phyloP scores from a whole-genome alignment of 1,140 invertebrate genomes.

The Sycobia sp. region DNA sequence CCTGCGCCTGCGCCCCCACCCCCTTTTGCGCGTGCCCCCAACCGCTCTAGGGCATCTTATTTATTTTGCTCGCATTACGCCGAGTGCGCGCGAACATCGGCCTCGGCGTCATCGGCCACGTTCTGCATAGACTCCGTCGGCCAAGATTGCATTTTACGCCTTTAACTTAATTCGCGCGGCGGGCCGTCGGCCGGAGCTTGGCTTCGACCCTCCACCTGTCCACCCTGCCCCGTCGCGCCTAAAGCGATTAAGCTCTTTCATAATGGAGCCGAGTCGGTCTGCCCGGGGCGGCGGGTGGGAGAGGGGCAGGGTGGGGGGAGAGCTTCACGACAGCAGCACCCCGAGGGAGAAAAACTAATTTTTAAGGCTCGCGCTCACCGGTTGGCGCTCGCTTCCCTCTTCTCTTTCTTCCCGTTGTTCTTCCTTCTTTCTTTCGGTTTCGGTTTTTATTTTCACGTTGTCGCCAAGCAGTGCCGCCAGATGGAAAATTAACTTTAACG shows the following conservation, averaged over 20 bases:
- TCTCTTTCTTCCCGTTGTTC: not conserved
- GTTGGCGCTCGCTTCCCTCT: not conserved
- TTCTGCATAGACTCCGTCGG: not conserved
- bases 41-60: too few species aligned
- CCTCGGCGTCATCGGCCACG: too few species aligned
- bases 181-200: slow-evolving; percentile 20
- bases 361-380: too few species aligned
- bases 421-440: too few species aligned
- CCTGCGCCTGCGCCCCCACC: too few species aligned
- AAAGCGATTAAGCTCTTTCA: slow-evolving; percentile 24
- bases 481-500: too few species aligned
- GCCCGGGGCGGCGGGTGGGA: too few species aligned
- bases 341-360: slow-evolving; percentile 30
- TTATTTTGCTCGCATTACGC: slow-evolving; percentile 8
- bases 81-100: not conserved
- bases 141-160: slow-evolving; percentile 22
- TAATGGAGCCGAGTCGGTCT: slow-evolving; percentile 1
- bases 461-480: too few species aligned
- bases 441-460: too few species aligned
- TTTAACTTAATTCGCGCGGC: slow-evolving; percentile 24
- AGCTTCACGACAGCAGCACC: too few species aligned
- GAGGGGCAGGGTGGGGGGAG: too few species aligned
- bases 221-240: slow-evolving; percentile 7
- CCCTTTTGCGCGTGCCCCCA: too few species aligned
- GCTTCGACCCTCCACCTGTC: not conserved